Percentiles rank a stretch among this genome's conserved stretches.
Conservation (phyloP, 2,888 invertebrate genomes). For the Unio pictorum region DNA sequence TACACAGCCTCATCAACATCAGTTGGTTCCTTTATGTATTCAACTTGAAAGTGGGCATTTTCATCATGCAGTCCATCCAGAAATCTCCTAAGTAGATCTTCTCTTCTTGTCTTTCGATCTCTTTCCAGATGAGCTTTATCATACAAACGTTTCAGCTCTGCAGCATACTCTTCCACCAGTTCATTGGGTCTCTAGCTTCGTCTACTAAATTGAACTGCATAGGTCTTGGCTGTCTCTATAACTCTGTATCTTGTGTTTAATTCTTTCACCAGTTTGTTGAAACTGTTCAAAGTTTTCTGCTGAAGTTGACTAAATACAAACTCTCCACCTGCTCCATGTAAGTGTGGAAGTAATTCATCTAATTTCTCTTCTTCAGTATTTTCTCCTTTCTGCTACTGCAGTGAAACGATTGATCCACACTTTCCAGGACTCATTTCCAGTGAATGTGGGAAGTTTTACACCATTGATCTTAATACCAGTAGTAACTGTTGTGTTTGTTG, state of each 20-base stretch:
- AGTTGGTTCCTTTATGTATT: slow-evolving; percentile 4
- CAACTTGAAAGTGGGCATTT: slow-evolving; percentile 5
- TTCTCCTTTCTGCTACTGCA: too few species aligned
- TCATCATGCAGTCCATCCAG: slow-evolving; percentile 4
- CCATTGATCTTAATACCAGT: too few species aligned
- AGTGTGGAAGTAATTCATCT: too few species aligned
- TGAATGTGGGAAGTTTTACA: too few species aligned
- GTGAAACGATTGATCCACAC: too few species aligned
- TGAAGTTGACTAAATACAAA: too few species aligned
- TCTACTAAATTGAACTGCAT: neutral
- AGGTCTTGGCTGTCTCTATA: slow-evolving; percentile 3
- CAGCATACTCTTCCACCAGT: slow-evolving; percentile 1
- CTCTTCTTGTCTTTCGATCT: slow-evolving; percentile 1
- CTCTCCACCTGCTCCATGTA: too few species aligned
- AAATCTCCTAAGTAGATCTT: slow-evolving; percentile 3
- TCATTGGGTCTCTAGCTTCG: neutral
- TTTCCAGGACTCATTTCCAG: too few species aligned
- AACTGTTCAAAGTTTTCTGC: neutral
- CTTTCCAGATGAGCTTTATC: neutral
- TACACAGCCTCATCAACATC: slow-evolving; percentile 5
- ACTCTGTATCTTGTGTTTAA: slow-evolving; percentile 5
- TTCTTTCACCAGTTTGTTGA: neutral
- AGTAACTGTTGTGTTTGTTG: too few species aligned
- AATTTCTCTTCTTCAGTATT: too few species aligned
- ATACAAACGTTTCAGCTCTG: slow-evolving; percentile 3